A percentile compares a stretch with the other conserved stretches of the same genome.
phyloP scores from a whole-genome alignment of 2,797 vertebrate species.

The Sebastes diaconus region DNA sequence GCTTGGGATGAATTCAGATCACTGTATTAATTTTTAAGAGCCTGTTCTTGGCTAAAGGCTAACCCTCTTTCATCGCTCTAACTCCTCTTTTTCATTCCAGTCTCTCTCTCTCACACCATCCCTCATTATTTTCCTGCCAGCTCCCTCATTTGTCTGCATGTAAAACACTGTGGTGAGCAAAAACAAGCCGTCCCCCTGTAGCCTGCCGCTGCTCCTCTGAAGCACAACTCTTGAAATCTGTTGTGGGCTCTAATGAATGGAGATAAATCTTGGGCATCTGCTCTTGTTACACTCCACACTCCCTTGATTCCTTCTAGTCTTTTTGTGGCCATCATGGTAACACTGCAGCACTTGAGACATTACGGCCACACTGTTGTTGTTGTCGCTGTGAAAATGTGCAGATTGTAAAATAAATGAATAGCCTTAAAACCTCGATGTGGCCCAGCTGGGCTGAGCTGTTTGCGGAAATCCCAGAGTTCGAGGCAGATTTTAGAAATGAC shows the following conservation, averaged over 20 bases:
- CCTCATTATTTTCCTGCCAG: conserved; percentile 73
- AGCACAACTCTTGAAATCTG: conserved; percentile 56
- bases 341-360: conserved; percentile 11
- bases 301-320: conserved; percentile 13
- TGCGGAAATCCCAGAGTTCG: conserved; percentile 4
- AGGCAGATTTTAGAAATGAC: not conserved
- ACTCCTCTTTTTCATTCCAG: conserved; percentile 16
- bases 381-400: conserved; percentile 27
- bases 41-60: conserved; percentile 71
- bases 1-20: conserved; percentile 78
- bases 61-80: conserved; percentile 45
- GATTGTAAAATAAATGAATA: conserved; percentile 39
- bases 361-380: not conserved
- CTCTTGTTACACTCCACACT: conserved; percentile 24
- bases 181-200: conserved; percentile 56
- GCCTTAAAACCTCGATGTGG: conserved; percentile 28
- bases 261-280: conserved; percentile 46
- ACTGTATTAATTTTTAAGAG: conserved; percentile 82
- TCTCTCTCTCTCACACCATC: conserved; percentile 41
- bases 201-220: conserved; percentile 34
- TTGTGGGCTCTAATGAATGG: conserved; percentile 60
- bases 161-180: conserved; percentile 65
- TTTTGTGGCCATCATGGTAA: conserved; percentile 25
- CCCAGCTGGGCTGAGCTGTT: conserved; percentile 18
- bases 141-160: conserved; percentile 71